phyloP scores from a whole-genome alignment of 2,888 invertebrate genomes.

The Selenia dentaria region DNA sequence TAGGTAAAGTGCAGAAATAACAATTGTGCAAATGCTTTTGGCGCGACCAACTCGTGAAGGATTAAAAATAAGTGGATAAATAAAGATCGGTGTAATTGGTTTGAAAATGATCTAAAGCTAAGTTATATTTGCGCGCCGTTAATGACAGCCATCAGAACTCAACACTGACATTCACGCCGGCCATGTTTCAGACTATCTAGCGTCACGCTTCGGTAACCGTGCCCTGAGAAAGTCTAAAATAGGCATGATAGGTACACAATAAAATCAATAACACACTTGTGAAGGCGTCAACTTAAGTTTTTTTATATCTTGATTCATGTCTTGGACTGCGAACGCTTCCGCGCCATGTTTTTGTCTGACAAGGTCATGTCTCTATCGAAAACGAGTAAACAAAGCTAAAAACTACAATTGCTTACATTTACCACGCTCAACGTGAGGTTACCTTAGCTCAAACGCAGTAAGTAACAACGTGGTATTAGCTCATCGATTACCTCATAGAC shows the following conservation, averaged over 20 bases:
- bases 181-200: conserved; percentile 75
- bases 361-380: conserved; percentile 79
- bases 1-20: conserved; percentile 50
- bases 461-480: conserved; percentile 52
- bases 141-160: conserved; percentile 58
- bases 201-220: conserved; percentile 76
- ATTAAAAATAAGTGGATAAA: too few relatives aligned
- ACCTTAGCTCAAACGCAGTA: conserved; percentile 30
- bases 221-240: conserved; percentile 70
- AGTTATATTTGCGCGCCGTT: conserved; percentile 53
- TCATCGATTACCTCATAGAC: conserved; percentile 72
- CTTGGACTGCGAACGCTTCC: conserved; percentile 71
- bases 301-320: too few relatives aligned
- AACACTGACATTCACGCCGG: conserved; percentile 74
- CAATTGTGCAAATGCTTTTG: conserved; percentile 41
- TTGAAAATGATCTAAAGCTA: conserved; percentile 37
- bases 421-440: conserved; percentile 31
- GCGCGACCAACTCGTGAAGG: conserved; percentile 37
- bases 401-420: conserved; percentile 22
- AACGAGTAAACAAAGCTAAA: conserved; percentile 78
- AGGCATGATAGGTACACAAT: conserved; percentile 58
- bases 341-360: conserved; percentile 82
- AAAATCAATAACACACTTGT: conserved; percentile 57
- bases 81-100: too few relatives aligned
- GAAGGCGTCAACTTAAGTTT: conserved; percentile 32